Evolutionary conservation across 2,113 vertebrate genomes (phyloP), one percentile per base, ranked within the genome.

Genomic region (Lophochroa leadbeateri): DNA sequence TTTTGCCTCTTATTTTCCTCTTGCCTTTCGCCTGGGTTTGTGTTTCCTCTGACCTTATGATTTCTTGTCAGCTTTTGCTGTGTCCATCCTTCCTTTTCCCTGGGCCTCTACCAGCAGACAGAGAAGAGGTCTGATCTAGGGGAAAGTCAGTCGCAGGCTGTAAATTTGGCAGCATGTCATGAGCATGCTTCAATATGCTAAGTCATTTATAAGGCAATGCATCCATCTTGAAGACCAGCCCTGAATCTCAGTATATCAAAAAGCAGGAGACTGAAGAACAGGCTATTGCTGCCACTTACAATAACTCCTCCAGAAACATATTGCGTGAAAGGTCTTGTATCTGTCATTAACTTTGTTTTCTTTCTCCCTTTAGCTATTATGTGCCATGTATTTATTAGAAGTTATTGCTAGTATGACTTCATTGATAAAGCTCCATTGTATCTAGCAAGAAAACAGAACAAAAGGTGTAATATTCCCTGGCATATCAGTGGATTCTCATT

Each of bases 271-370:
- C 47, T 72, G 69, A 90, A 92, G 72, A 89, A 93, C 47, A 83
- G 75, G 64, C 35, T 58, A 33, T 64, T 86, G 52, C 46, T 87
- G 86, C 75, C 75, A 75, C 71, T 80, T 88, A 68, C 4, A 87
- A 90, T 76, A 82, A 90, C n/a, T 21, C 58, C 44, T 87, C 35
- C 74, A 97, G 92, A 91, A 92, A 58, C 16, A 16, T 46, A 17
- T 39, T 50, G 57, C 88, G 55, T 52, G 41, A 88, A 47, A 72
- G 61, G 20, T 41, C 71, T 71, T 91, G 65, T 88, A 24, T 47
- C 75, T 79, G 21, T 92, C 85, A 82, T 83, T 86, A 76, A 74
- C 77, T 41, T 79, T 57, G 91, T 58, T 97, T 95, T 95, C 76
- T 72, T 92, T 93, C 61, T 85, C 44, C 21, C 72, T 82, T 94